phyloP scores from a whole-genome alignment of 2,888 invertebrate genomes.

The Steinernema carpocapsae region DNA sequence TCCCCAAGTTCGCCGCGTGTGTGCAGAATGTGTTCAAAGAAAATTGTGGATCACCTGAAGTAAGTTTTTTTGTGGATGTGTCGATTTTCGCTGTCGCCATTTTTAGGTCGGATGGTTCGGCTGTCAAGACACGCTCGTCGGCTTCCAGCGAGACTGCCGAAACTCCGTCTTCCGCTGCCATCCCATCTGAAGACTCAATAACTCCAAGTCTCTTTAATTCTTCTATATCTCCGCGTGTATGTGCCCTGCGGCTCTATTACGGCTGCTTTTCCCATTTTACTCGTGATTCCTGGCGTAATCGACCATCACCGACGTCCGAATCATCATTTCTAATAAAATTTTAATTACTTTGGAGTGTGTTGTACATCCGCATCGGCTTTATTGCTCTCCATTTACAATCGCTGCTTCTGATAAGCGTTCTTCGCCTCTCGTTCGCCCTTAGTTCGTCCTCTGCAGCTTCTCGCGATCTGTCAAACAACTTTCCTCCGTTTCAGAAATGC shows the following conservation, averaged over 20 bases:
- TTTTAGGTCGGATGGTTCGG: constrained; percentile 52
- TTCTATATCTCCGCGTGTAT: too few relatives aligned
- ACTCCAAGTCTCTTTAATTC: too few relatives aligned
- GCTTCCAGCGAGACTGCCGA: constrained; percentile 52
- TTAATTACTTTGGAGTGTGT: neutral
- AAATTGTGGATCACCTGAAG: neutral
- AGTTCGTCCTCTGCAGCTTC: neutral
- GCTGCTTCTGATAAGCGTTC: constrained; percentile 21
- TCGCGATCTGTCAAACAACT: neutral
- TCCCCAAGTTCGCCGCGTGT: neutral
- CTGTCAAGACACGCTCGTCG: constrained; percentile 52
- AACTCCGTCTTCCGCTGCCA: too few relatives aligned
- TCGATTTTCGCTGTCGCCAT: neutral
- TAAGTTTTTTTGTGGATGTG: neutral
- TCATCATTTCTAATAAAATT: constrained; percentile 23
- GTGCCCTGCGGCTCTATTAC: too few relatives aligned
- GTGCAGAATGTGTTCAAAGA: neutral
- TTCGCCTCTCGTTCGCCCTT: neutral
- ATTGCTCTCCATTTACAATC: constrained; percentile 2
- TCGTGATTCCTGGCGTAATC: constrained; percentile 8
- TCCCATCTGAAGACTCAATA: too few relatives aligned
- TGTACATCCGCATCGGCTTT: neutral
- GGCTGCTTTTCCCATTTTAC: too few relatives aligned
- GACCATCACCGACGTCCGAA: neutral
- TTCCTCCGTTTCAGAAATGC: constrained; percentile 27